Evolutionary conservation across 2,113 vertebrate genomes (phyloP).

Genomic region (Chrysochloris asiatica): DNA sequence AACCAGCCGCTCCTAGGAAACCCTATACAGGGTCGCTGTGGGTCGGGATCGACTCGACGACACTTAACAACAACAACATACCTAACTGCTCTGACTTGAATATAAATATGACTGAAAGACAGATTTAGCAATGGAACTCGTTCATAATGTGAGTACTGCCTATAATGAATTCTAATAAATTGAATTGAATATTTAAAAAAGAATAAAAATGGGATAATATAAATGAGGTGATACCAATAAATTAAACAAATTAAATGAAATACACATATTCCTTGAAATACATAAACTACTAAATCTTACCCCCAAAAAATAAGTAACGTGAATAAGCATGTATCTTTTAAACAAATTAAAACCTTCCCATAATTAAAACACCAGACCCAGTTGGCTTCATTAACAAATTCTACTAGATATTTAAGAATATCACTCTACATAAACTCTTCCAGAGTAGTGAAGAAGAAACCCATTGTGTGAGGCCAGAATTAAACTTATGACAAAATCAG

Average conservation of each 20-base stretch:
- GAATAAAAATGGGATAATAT: not conserved
- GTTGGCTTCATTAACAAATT: not conserved
- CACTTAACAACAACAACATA: too few relatives aligned
- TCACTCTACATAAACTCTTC: not conserved
- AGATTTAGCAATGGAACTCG: too few relatives aligned
- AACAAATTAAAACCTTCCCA: not conserved
- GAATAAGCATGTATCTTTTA: not conserved
- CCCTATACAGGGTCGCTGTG: too few relatives aligned
- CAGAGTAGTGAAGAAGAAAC: not conserved
- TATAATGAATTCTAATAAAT: too few relatives aligned
- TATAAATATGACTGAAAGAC: too few relatives aligned
- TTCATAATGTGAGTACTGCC: too few relatives aligned
- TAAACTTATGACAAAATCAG: not conserved
- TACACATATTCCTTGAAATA: not conserved
- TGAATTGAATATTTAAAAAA: too few relatives aligned
- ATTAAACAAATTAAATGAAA: not conserved
- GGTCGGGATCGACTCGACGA: too few relatives aligned
- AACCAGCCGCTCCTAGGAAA: too few relatives aligned
- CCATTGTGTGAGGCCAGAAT: not conserved
- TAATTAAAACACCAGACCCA: not conserved
- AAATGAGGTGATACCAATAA: not conserved
- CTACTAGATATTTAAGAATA: not conserved
- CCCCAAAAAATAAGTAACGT: not conserved
- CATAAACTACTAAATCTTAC: not conserved
- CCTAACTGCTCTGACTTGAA: too few relatives aligned